Base-by-base conservation (phyloP, 2,797 vertebrate species). In the Microctenopoma steveboyesi region DNA sequence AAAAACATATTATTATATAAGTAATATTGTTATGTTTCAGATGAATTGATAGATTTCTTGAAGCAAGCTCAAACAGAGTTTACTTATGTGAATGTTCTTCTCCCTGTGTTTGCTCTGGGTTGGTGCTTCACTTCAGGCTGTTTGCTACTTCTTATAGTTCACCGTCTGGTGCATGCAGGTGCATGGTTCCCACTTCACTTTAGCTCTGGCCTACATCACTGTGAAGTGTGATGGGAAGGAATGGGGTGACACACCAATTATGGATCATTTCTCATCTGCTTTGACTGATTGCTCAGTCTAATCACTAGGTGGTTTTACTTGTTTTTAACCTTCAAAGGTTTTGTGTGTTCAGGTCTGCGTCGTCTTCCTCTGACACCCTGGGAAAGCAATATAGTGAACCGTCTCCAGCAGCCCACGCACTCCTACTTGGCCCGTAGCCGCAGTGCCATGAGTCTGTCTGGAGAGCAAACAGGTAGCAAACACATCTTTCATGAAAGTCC, bases 371-470 rank as follows among this genome's bases (percentile, higher is more conserved):
- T 99, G 90, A 96, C 95, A 25, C 93, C 95, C 0, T 98, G 97
- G 97, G 97, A 99, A 91, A 98, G 94, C 92, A 97, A 86, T 58
- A 87, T 98, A 79, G 95, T 99, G 86, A 97, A 90, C 93, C 96
- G 98, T 75, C 95, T 99, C 69, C 95, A 96, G 95, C 97, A 91
- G 89, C 98, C 98, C 63, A 99, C 98, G 10, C 97, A 99, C 90
- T 97, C 98, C 5, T 98, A 97, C 90, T 91, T 99, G 95, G 97
- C 97, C 73, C 94, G 98, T 55, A 99, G 98, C 88, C 95, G 96
- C 92, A 98, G 97, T 73, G 95, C 96, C 60, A 94, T 96, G 76
- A 96, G 96, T 52, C 91, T 99, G 91, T 95, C 96, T 84, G 97
- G 97, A 94, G 95, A 98, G 45, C 88, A 90, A 78, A 73, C 95